Conservation (phyloP, 2,888 invertebrate species). For the Chrysolina oricalcia region DNA sequence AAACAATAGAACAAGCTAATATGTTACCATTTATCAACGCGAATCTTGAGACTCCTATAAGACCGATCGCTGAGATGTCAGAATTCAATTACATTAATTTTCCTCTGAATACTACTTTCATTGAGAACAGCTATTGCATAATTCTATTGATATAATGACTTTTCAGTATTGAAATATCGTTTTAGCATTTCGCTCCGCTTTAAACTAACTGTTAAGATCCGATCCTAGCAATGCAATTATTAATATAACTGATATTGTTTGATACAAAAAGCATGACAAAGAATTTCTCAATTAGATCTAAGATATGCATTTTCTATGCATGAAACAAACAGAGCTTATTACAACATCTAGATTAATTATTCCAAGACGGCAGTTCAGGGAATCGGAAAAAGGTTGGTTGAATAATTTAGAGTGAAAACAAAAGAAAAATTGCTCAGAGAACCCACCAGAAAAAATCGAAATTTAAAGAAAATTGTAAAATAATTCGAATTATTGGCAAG, state of each 20-base stretch:
- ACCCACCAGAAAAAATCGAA: too few species aligned
- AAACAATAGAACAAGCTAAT: too few species aligned
- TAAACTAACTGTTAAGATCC: slow-evolving; percentile 13
- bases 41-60: too few species aligned
- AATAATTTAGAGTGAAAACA: background rate
- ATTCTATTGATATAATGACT: background rate
- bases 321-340: slow-evolving; percentile 13
- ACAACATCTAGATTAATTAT: background rate
- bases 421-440: too few species aligned
- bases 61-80: too few species aligned
- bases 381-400: background rate
- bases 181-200: slow-evolving; percentile 12
- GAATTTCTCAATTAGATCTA: slow-evolving; percentile 19
- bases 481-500: too few species aligned
- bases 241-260: slow-evolving; percentile 14
- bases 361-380: background rate
- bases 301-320: slow-evolving; percentile 14
- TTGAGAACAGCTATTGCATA: background rate
- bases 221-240: background rate
- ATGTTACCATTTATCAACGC: too few species aligned
- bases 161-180: slow-evolving; percentile 8
- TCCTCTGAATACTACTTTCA: background rate
- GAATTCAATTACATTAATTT: background rate
- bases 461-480: too few species aligned
- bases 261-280: slow-evolving; percentile 25